Percentiles rank a stretch among this genome's conserved stretches.
These are phyloP conservation scores for Orchestia grillus DNA, from an alignment of 1,140 invertebrate genomes.

Conservation along the genomic window DNA sequence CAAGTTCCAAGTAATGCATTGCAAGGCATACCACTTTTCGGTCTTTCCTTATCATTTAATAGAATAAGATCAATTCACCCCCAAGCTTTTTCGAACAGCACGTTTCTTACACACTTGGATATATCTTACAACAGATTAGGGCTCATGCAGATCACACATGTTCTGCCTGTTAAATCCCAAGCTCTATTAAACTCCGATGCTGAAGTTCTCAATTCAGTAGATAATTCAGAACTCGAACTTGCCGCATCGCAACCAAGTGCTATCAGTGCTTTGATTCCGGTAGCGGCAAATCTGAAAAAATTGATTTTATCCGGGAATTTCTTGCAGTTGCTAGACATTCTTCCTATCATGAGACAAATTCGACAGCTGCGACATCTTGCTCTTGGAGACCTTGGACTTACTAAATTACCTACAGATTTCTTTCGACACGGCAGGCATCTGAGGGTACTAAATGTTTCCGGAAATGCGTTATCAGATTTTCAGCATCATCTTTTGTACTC, in stretches of 20 bases:
- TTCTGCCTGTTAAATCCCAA: slow-evolving; percentile 6
- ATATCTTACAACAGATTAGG: slow-evolving; percentile 79
- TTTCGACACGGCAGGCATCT: slow-evolving; percentile 74
- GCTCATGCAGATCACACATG: not conserved
- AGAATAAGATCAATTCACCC: slow-evolving; percentile 80
- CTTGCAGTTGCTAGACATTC: slow-evolving; percentile 72
- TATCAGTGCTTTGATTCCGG: not conserved
- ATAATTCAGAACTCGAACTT: not conserved
- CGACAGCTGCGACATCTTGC: slow-evolving; percentile 75
- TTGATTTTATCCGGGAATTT: slow-evolving; percentile 81
- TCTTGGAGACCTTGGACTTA: slow-evolving; percentile 74
- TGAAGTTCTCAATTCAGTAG: not conserved
- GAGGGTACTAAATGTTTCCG: slow-evolving; percentile 75
- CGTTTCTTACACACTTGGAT: slow-evolving; percentile 71
- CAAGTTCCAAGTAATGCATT: slow-evolving; percentile 57
- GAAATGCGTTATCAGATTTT: slow-evolving; percentile 75
- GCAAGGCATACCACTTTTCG: slow-evolving; percentile 71
- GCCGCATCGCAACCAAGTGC: not conserved
- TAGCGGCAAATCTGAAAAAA: slow-evolving; percentile 71
- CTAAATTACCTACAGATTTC: slow-evolving; percentile 74
- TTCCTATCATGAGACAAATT: slow-evolving; percentile 74
- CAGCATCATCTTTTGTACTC: slow-evolving; percentile 74
- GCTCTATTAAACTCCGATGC: slow-evolving; percentile 40
- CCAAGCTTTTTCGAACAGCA: slow-evolving; percentile 71
- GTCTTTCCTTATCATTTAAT: slow-evolving; percentile 79